Evolutionary conservation across 2,888 invertebrate genomes (phyloP).

Genomic region (Cryptophagus acutangulus): DNA sequence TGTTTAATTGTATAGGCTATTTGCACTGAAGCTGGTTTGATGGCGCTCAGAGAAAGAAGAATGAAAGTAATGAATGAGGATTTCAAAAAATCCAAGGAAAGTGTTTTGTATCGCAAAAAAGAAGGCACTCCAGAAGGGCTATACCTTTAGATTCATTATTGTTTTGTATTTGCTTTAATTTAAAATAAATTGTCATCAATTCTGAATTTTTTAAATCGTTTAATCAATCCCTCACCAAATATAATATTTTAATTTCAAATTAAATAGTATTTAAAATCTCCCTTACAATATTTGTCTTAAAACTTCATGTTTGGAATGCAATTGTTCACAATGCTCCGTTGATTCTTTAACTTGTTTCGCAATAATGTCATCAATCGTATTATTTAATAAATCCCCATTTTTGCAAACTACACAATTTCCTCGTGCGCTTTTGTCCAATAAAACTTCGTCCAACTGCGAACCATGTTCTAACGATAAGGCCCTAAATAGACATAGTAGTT

Average conservation of each 20-base stretch:
- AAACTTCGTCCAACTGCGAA: constrained; percentile 16
- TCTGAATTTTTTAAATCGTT: constrained; percentile 24
- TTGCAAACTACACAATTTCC: constrained; percentile 23
- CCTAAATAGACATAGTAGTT: background rate
- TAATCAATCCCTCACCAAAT: constrained; percentile 2
- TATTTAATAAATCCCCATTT: constrained; percentile 8
- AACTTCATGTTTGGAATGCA: constrained; percentile 6
- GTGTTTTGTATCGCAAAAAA: constrained; percentile 97
- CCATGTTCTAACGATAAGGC: background rate
- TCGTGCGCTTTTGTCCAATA: constrained; percentile 16
- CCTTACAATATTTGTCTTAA: background rate
- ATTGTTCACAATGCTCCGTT: constrained; percentile 4
- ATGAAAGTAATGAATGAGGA: constrained; percentile 99
- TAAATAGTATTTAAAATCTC: background rate
- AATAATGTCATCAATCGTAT: constrained; percentile 8
- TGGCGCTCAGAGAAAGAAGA: constrained; percentile 94
- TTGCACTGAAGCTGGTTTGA: constrained; percentile 97
- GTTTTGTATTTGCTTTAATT: constrained; percentile 12
- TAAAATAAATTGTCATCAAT: constrained; percentile 23
- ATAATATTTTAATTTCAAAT: constrained; percentile 6
- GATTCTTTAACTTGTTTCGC: constrained; percentile 12
- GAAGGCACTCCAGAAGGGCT: constrained; percentile 99
- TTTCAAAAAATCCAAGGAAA: constrained; percentile 99
- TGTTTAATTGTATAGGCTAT: constrained; percentile 85
- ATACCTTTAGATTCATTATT: constrained; percentile 68